These are phyloP conservation scores for Heteromyza rotundicornis DNA, from an alignment of 2,888 invertebrate species.

Conservation along the genomic window DNA sequence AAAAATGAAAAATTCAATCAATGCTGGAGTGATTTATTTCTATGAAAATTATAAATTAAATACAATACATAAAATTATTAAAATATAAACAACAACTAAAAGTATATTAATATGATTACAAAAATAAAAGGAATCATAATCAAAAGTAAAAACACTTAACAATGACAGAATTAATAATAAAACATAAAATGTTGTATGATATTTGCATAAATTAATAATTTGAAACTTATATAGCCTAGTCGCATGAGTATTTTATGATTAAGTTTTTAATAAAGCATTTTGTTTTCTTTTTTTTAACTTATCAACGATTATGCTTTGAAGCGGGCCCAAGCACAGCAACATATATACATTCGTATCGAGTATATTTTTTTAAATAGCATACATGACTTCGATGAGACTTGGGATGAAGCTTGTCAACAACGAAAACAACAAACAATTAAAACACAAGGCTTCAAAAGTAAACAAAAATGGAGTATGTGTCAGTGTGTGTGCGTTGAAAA, in stretches of 20 bases:
- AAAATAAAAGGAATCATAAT: constrained; percentile 1
- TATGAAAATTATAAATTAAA: constrained; percentile 3
- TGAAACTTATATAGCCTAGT: constrained; percentile 53
- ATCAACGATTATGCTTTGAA: too few species aligned
- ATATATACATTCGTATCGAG: too few species aligned
- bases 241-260: constrained; percentile 62
- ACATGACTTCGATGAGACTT: background rate
- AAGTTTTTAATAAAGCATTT: constrained; percentile 61
- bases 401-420: background rate
- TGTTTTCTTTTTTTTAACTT: background rate
- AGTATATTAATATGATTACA: constrained; percentile 3
- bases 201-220: constrained; percentile 35
- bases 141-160: constrained; percentile 34
- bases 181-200: constrained; percentile 33
- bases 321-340: background rate
- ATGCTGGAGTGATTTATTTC: background rate
- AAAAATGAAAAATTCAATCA: background rate
- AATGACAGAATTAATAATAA: constrained; percentile 32
- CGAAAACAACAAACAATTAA: background rate
- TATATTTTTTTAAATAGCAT: too few species aligned
- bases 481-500: constrained; percentile 15
- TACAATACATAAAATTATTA: constrained; percentile 5
- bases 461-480: background rate
- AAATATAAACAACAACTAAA: constrained; percentile 20
- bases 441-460: background rate